Percentiles rank a stretch among this genome's conserved stretches.
These are phyloP conservation scores for Anneissia japonica DNA, from an alignment of 35 echinoderm and acorn worm species.

Conservation along the genomic window DNA sequence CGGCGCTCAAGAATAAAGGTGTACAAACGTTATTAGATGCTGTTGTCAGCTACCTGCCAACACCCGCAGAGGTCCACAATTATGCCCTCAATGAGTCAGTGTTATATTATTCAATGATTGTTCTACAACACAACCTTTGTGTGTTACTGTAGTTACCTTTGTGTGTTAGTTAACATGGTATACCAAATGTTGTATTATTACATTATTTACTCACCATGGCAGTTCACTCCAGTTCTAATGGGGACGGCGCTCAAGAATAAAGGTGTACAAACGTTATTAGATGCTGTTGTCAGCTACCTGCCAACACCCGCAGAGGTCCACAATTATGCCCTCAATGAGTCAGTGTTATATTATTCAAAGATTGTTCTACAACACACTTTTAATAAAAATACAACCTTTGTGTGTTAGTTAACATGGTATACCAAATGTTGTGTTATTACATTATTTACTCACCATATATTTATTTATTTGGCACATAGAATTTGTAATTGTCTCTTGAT, in stretches of 20 bases:
- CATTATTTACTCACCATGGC: not conserved
- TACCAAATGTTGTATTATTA: not conserved
- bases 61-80: constrained; percentile 78
- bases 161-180: not conserved
- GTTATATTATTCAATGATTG: too few species aligned
- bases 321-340: constrained; percentile 90
- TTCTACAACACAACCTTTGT: too few species aligned
- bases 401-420: not conserved
- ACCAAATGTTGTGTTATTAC: not conserved
- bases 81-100: constrained; percentile 89
- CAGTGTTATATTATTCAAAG: constrained; percentile 7
- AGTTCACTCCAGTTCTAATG: constrained; percentile 76
- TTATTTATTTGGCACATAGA: too few species aligned
- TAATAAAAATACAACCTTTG: not conserved
- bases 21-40: constrained; percentile 87
- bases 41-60: constrained; percentile 86
- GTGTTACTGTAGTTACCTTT: too few species aligned
- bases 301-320: constrained; percentile 82
- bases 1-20: constrained; percentile 95
- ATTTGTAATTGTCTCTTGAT: too few species aligned
- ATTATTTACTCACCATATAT: not conserved
- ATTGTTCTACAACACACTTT: not conserved
- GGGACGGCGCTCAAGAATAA: constrained; percentile 96
- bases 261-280: constrained; percentile 86
- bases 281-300: constrained; percentile 85